Evolutionary conservation across 1,140 invertebrate genomes (phyloP), one percentile per base, ranked within the genome.

Genomic region (Drosophila arizonae): DNA sequence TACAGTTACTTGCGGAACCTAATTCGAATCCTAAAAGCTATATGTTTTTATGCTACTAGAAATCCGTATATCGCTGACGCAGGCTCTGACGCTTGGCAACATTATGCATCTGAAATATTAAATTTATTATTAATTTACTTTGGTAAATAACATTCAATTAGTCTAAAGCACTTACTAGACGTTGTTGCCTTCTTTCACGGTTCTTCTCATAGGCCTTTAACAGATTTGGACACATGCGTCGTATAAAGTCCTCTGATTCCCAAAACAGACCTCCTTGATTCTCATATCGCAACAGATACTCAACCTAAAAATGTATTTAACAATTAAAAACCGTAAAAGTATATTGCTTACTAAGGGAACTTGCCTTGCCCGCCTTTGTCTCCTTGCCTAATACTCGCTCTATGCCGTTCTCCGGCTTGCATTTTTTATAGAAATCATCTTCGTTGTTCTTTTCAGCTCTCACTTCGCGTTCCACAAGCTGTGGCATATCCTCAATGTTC

Each of bases 11-110:
- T 79, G 71, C 71, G 67, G 82, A 86, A 73, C 81, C 72, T 85
- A 85, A 70, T 76, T 62, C 36, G 65, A 52, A 75, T 76, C 58
- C 75, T 87, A 86, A 67, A 62, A 72, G 72, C 79, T 87, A 86
- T 54, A 72, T 61, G 33, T 45, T 57, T 55, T 57, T 65, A 76
- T 72, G 56, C 33, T 50, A 74, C 84, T 90, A 90, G 46, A 90
- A 90, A 84, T 90, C 88, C 64, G 88, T 90, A 67, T 90, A 90
- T 26, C 88, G 75, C 71, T 90, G 88, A 58, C 88, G 82, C 39
- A 88, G 52, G 50, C 67, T 90, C 63, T 90, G 88, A 11, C 88
- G 78, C 46, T 88, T 90, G 26, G 88, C 88, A 57, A 90, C 88
- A 50, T 90, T 84, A 54, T 81, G 78, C 88, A 90, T 90, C 88